Percentiles rank a stretch among this genome's conserved stretches.
Evolutionary conservation across 2,113 vertebrate genomes (phyloP).

Genomic region (Callocephalon fimbriatum): DNA sequence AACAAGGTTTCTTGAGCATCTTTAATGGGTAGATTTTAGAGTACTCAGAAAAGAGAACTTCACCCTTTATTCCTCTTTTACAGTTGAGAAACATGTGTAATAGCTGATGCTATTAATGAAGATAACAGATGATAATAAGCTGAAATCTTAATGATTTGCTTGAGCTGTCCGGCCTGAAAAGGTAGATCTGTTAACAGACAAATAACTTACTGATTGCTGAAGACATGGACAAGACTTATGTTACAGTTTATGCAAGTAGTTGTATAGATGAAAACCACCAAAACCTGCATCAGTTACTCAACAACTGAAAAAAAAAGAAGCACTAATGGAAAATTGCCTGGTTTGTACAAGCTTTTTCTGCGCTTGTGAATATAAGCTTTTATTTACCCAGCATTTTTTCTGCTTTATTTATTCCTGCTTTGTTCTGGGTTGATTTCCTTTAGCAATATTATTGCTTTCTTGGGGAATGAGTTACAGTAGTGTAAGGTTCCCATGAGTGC

Average conservation of each 20-base stretch:
- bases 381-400: neutral
- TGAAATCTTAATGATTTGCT: neutral
- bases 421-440: neutral
- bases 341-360: neutral
- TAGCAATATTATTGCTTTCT: neutral
- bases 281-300: neutral
- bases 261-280: fast-evolving
- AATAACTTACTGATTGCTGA: neutral
- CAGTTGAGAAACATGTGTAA: neutral
- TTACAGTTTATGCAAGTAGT: neutral
- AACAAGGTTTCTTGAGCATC: neutral
- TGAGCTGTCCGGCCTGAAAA: neutral
- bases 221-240: neutral
- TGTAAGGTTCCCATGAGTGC: neutral
- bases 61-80: neutral
- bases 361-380: neutral
- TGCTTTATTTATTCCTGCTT: neutral
- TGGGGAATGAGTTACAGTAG: fast-evolving
- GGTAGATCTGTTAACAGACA: neutral
- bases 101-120: neutral
- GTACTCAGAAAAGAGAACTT: neutral
- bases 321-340: neutral
- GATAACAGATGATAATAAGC: neutral
- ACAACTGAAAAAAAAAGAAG: neutral
- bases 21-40: neutral